A percentile compares a stretch with the other conserved stretches of the same genome.
Evolutionary conservation across 2,113 vertebrate genomes (phyloP).

Genomic region (Sinocyclocheilus rhinocerous): DNA sequence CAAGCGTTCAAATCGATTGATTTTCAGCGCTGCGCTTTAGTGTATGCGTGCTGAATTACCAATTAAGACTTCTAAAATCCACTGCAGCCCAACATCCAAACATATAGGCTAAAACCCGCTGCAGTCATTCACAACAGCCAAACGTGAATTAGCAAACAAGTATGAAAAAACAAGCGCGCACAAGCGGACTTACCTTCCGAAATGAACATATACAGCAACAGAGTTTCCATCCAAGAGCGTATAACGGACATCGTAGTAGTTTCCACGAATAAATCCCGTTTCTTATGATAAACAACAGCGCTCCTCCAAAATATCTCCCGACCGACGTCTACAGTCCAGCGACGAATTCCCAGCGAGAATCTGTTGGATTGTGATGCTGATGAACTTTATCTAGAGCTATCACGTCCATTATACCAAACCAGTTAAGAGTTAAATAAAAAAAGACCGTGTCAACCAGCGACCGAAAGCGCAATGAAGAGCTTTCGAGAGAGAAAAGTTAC

Average conservation of each 20-base stretch:
- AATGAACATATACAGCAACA: slow-evolving; percentile 69
- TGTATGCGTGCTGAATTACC: slow-evolving; percentile 53
- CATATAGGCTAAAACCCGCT: slow-evolving; percentile 23
- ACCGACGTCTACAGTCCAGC: slow-evolving; percentile 53
- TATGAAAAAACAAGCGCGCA: not conserved
- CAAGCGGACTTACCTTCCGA: slow-evolving; percentile 70
- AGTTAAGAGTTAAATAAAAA: not conserved
- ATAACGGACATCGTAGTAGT: slow-evolving; percentile 76
- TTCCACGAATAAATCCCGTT: slow-evolving; percentile 69
- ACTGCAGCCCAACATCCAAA: slow-evolving; percentile 54
- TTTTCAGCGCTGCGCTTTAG: slow-evolving; percentile 23
- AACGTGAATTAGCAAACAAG: slow-evolving; percentile 1
- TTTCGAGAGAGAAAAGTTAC: slow-evolving; percentile 64
- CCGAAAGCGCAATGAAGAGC: not conserved
- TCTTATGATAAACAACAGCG: slow-evolving; percentile 43
- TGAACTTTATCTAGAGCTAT: slow-evolving; percentile 52
- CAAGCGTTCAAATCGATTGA: slow-evolving; percentile 14
- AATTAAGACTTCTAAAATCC: slow-evolving; percentile 57
- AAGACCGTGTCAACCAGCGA: not conserved
- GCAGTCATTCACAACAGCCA: slow-evolving; percentile 39
- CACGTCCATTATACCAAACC: slow-evolving; percentile 47
- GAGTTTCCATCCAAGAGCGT: slow-evolving; percentile 69
- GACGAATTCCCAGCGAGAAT: slow-evolving; percentile 46
- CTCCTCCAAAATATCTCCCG: slow-evolving; percentile 52
- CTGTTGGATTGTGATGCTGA: slow-evolving; percentile 4